Percentiles rank a stretch among this genome's conserved stretches.
Conservation (phyloP, 2,888 invertebrate genomes). For the Lycia hirtaria region DNA sequence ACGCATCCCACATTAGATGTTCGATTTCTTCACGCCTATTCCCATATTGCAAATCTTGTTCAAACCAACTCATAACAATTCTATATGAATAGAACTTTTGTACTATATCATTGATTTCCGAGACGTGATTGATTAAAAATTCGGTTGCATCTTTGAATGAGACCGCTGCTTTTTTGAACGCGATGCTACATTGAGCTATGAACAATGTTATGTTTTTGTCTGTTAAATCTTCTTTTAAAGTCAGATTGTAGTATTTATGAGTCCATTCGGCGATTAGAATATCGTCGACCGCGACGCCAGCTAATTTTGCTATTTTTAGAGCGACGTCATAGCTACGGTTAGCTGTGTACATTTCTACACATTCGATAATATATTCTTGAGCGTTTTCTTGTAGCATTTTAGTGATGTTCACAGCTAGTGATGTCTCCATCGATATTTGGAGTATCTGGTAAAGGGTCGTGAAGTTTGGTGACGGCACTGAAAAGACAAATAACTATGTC, state of each 20-base stretch:
- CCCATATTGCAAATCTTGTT: conserved; percentile 72
- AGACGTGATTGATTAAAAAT: conserved; percentile 86
- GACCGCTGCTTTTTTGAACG: conserved; percentile 86
- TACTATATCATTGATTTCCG: conserved; percentile 69
- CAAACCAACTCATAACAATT: conserved; percentile 79
- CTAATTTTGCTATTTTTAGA: conserved; percentile 83
- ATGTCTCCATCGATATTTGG: conserved; percentile 84
- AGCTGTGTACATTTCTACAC: conserved; percentile 81
- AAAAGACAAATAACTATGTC: conserved; percentile 38
- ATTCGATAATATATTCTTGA: conserved; percentile 78
- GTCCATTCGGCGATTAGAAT: conserved; percentile 85
- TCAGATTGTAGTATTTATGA: conserved; percentile 73
- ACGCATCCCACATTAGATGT: conserved; percentile 78
- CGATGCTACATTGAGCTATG: conserved; percentile 86
- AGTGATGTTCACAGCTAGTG: conserved; percentile 81
- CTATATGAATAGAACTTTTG: conserved; percentile 84
- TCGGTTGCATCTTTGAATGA: conserved; percentile 86
- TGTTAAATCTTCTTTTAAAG: conserved; percentile 62
- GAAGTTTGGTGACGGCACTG: conserved; percentile 76
- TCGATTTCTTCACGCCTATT: conserved; percentile 72
- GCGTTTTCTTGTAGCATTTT: conserved; percentile 73
- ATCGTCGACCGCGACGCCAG: conserved; percentile 76
- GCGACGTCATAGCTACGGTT: conserved; percentile 84
- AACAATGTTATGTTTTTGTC: conserved; percentile 76
- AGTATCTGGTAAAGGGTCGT: conserved; percentile 77